These are phyloP conservation scores for Bedellia somnulentella DNA, from an alignment of 2,888 invertebrate species.

Conservation along the genomic window DNA sequence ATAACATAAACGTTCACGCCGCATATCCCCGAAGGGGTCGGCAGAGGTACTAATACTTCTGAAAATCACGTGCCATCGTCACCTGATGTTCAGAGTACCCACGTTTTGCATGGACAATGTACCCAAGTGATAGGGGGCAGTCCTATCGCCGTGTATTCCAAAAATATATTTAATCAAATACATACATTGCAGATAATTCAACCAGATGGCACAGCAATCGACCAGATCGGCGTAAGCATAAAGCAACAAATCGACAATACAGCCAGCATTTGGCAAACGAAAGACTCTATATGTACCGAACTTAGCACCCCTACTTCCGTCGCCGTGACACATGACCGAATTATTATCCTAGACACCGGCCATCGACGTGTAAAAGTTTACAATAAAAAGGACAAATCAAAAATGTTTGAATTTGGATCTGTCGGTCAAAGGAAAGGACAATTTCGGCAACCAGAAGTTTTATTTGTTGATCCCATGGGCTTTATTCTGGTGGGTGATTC, in stretches of 20 bases:
- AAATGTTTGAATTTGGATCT: slow-evolving; percentile 66
- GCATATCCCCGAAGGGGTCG: no score
- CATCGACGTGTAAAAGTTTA: slow-evolving; percentile 70
- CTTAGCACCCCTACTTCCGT: slow-evolving; percentile 74
- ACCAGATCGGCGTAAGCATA: slow-evolving; percentile 60
- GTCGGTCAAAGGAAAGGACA: slow-evolving; percentile 69
- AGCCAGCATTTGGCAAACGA: slow-evolving; percentile 28
- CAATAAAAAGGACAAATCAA: slow-evolving; percentile 50
- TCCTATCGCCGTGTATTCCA: no score
- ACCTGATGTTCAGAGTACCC: no score
- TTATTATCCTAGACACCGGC: slow-evolving; percentile 69
- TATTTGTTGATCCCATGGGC: slow-evolving; percentile 71
- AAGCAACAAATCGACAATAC: slow-evolving; percentile 25
- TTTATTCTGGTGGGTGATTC: slow-evolving; percentile 79
- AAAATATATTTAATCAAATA: no score
- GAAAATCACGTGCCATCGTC: no score
- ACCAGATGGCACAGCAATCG: slow-evolving; percentile 62
- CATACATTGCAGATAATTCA: slow-evolving; percentile 47
- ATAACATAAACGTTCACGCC: no score
- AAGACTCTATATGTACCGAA: slow-evolving; percentile 44
- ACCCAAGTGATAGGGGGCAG: no score
- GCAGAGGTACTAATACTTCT: no score
- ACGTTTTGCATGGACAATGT: no score
- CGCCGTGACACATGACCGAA: slow-evolving; percentile 57
- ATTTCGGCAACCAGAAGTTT: slow-evolving; percentile 72